Base-by-base conservation (phyloP, 1,140 invertebrate species). In the Cydia strobilella region DNA sequence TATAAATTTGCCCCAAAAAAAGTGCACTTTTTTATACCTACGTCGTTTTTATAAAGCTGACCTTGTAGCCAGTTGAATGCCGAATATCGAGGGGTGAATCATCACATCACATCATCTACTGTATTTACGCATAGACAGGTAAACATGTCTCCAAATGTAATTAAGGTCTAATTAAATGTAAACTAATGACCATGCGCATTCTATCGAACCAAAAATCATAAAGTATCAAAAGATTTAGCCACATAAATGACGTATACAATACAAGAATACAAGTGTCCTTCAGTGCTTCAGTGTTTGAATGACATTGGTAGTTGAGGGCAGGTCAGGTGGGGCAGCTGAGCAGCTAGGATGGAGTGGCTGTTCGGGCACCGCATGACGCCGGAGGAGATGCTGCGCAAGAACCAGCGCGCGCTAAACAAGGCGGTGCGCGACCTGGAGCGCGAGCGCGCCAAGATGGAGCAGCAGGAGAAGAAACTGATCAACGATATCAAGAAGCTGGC, bases 391-490 rank as follows among this genome's bases (percentile, higher is more conserved):
- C 94, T 99, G 23, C 94, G 98, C 75, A 98, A 99, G 92, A 99
- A 99, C 93, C 99, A 99, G 93, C 94, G 99, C 78, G 98, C 99
- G 20, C 94, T 99, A n/a, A 99, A 98, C 87, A 99, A 99, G 94
- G 99, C 99, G 3, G 99, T 99, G 97, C 94, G 99, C 66, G 99
- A 99, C 93, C 94, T 99, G 71, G 98, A 99, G 86, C 94, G 98
- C 72, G 99, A 99, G 94, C 96, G 96, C 82, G 94, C 95, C 87
- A 97, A 98, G 87, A 99, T 99, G 98, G 99, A 99, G 91, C 97
- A 98, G 80, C 98, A 99, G 88, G 99, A 99, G 89, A 99, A 99
- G 89, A 99, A 99, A 93, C 96, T 99, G 54, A 99, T 99, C 77
- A 95, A 95, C 4, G 99, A 99, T 89, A 99, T 99, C 76, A 99